Conservation (phyloP, 2,888 invertebrate genomes). For the Phragmatobia fuliginosa region DNA sequence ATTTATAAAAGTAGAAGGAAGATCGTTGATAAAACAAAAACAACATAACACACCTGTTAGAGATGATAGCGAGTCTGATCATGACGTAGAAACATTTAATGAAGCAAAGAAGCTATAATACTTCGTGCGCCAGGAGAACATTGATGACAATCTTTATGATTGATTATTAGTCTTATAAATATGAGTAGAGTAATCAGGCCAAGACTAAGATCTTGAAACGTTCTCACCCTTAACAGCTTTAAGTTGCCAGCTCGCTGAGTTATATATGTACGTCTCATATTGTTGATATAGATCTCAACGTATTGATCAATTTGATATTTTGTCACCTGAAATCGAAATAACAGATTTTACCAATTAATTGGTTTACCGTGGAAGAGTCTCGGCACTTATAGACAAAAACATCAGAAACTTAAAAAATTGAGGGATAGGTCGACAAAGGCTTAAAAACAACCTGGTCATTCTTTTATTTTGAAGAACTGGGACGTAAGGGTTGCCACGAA, state of each 20-base stretch:
- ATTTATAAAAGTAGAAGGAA: conserved; percentile 13
- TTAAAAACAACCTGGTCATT: background rate
- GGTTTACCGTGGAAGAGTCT: too few relatives aligned
- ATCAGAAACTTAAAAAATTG: too few relatives aligned
- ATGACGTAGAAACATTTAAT: conserved; percentile 62
- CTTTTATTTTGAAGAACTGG: background rate
- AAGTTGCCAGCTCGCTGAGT: conserved; percentile 70
- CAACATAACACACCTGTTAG: conserved; percentile 56
- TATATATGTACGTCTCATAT: conserved; percentile 56
- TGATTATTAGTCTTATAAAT: conserved; percentile 76
- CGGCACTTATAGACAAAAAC: background rate
- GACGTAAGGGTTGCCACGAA: background rate
- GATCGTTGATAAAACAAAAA: background rate
- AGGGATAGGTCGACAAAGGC: background rate
- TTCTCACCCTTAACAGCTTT: conserved; percentile 70
- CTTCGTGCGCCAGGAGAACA: conserved; percentile 55
- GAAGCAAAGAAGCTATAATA: conserved; percentile 57
- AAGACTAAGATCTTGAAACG: conserved; percentile 77
- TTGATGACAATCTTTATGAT: conserved; percentile 69
- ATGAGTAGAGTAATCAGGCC: conserved; percentile 76
- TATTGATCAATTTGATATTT: conserved; percentile 38
- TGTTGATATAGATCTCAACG: conserved; percentile 58
- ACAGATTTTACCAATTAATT: conserved; percentile 2
- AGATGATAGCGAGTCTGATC: conserved; percentile 36
- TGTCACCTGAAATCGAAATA: conserved; percentile 38